Base-by-base conservation (phyloP, 1,140 invertebrate species). In the Temnothorax curvispinosus region DNA sequence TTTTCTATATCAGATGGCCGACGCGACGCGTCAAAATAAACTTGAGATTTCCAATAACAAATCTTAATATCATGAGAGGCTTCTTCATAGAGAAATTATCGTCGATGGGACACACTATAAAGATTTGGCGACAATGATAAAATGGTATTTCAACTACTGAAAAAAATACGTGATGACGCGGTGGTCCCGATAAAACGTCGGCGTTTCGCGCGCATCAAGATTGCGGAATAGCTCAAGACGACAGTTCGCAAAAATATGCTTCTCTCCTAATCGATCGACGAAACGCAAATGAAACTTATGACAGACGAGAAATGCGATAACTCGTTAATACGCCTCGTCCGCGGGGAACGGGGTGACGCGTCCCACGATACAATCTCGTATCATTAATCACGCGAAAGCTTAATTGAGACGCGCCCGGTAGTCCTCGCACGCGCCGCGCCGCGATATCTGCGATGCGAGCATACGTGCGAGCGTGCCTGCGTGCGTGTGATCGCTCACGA, bases 341-440 rank as follows among this genome's bases (percentile, higher is more conserved):
- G 27, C 18, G 74, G 8, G 15, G 35, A 15, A 15, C 8, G 41
- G 56, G 15, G 27, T 52, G 41, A 47, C 47, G 35, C 78, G 38
- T 18, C 13, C 5, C 35, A 6, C 56, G 80, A 84, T 75, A 38
- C 27, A 8, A 60, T 75, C 80, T 50, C 54, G 27, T 47, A 38
- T 75, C 80, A 62, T 85, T 80, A 78, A 76, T 85, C 72, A 85
- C 62, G 15, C 60, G 27, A 47, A 54, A 85, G 74, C 74, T 85
- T 77, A 78, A 76, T 65, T 78, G 74, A 85, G 82, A 85, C 58
- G 74, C 76, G 64, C 60, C 84, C 74, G 47, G 64, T 58, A 58
- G 85, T 64, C 75, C 6, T 77, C 64, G 85, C 72, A 78, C 60
- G 74, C 77, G 52, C 60, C 62, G 50, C 75, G 15, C 11, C 44